phyloP scores from a whole-genome alignment of 2,888 invertebrate genomes.

The Lamproptera curius region DNA sequence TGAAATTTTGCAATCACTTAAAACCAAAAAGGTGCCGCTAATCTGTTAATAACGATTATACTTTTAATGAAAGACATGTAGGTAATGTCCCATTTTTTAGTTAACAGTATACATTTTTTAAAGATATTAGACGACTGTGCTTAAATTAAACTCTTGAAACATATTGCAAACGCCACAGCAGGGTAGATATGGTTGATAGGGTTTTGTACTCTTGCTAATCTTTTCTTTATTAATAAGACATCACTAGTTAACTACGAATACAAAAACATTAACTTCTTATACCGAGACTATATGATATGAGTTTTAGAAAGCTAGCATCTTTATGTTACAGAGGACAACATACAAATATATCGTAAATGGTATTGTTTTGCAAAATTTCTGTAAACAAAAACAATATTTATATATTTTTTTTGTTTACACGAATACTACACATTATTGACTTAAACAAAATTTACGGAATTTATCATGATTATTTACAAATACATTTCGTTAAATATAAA shows the following conservation, averaged over 20 bases:
- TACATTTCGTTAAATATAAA: too few relatives aligned
- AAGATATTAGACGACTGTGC: background rate
- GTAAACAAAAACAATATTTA: too few relatives aligned
- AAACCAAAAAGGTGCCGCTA: background rate
- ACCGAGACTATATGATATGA: conserved; percentile 8
- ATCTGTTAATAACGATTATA: conserved; percentile 15
- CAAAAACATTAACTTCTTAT: conserved; percentile 2
- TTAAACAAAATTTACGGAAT: too few relatives aligned
- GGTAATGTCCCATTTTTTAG: too few relatives aligned
- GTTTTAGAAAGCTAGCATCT: conserved; percentile 1
- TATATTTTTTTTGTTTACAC: too few relatives aligned
- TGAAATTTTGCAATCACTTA: conserved; percentile 21
- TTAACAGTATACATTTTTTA: too few relatives aligned
- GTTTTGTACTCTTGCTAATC: background rate
- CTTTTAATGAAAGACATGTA: too few relatives aligned
- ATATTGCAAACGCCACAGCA: conserved; percentile 4
- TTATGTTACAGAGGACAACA: background rate
- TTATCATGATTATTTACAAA: too few relatives aligned
- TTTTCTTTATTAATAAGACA: background rate
- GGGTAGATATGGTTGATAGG: background rate
- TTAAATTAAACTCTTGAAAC: background rate
- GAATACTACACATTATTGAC: too few relatives aligned
- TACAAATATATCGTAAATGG: too few relatives aligned
- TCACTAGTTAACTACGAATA: background rate
- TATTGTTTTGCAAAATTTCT: too few relatives aligned